phyloP scores from a whole-genome alignment of 2,797 vertebrate species.

The Champsocephalus esox region DNA sequence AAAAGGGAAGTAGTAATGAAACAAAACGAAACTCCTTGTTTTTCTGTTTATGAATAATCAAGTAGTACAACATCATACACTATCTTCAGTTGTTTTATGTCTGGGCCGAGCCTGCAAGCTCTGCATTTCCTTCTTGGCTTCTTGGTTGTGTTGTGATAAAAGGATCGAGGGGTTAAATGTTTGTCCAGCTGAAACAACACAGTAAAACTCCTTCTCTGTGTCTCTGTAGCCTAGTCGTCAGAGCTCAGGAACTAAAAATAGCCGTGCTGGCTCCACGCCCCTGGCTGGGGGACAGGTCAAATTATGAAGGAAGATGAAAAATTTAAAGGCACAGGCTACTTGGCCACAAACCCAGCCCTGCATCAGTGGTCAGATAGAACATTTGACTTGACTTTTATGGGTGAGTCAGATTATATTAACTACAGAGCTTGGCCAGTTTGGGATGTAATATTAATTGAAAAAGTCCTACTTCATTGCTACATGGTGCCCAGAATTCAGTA shows the following conservation, averaged over 20 bases:
- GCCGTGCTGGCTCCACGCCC: constrained; percentile 90
- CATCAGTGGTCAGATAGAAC: constrained; percentile 78
- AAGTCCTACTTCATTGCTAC: not conserved
- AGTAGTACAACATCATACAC: constrained; percentile 39
- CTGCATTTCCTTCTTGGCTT: constrained; percentile 64
- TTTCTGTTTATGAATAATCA: constrained; percentile 36
- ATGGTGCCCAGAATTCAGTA: constrained; percentile 3
- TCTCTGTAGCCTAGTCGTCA: constrained; percentile 82
- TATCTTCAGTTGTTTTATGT: constrained; percentile 48
- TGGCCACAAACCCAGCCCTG: constrained; percentile 76
- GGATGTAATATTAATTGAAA: constrained; percentile 54
- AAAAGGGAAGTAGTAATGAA: not conserved
- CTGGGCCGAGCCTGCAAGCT: constrained; percentile 60
- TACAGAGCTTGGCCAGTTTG: constrained; percentile 32
- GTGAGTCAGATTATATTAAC: constrained; percentile 63
- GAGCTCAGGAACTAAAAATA: constrained; percentile 94
- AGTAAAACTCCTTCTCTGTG: constrained; percentile 81
- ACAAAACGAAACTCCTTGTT: not conserved
- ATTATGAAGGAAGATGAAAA: constrained; percentile 92
- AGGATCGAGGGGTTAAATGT: constrained; percentile 81
- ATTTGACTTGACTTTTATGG: constrained; percentile 76
- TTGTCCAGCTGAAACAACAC: constrained; percentile 85
- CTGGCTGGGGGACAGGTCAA: constrained; percentile 96
- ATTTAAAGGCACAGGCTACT: constrained; percentile 86
- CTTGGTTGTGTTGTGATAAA: constrained; percentile 70